Evolutionary conservation across 2,797 vertebrate species (phyloP), one percentile per base, ranked within the genome.

Genomic region (Dromococcyx pavoninus): DNA sequence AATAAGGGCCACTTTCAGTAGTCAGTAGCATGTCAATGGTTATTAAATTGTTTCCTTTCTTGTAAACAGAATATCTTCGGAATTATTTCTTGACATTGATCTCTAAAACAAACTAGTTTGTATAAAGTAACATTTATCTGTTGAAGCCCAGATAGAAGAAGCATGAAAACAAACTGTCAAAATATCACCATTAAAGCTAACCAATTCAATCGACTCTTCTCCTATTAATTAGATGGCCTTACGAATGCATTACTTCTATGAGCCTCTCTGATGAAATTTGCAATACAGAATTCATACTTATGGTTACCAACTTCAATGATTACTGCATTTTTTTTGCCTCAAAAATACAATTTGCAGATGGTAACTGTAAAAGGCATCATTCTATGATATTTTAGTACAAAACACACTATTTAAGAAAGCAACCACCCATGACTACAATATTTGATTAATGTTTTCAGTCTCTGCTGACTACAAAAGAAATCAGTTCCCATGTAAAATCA

Each of bases 201-300:
- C 3, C 0, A 7, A 39, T 67, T 50, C 17, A 65, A 46, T 7
- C 74, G 37, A n/a, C 9, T 10, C 14, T 65, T 66, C 46, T 75
- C 24, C 60, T 80, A 62, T 2, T 3, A 72, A 83, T 24, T 25
- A 56, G 22, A 50, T 0, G 0, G 28, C 73, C 19, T 76, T 74
- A 61, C 61, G 17, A 80, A 77, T 0, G 0, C 4, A 1, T 51
- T 67, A 64, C 10, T 17, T 81, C n/a, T 33, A 4, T 4, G 1
- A 13, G 22, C n/a, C 13, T 77, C 21, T 69, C 17, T 54, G 4
- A 46, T 28, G 11, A 84, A 62, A 78, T n/a, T 12, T 78, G 8
- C 56, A 78, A 44, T 30, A 61, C 4, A 79, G 15, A n/a, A 69
- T 35, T 69, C 33, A 33, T 39, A 57, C 1, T 22, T 71, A 37